These are phyloP conservation scores for Piprites chloris DNA, from an alignment of 2,113 vertebrate genomes.

Conservation along the genomic window DNA sequence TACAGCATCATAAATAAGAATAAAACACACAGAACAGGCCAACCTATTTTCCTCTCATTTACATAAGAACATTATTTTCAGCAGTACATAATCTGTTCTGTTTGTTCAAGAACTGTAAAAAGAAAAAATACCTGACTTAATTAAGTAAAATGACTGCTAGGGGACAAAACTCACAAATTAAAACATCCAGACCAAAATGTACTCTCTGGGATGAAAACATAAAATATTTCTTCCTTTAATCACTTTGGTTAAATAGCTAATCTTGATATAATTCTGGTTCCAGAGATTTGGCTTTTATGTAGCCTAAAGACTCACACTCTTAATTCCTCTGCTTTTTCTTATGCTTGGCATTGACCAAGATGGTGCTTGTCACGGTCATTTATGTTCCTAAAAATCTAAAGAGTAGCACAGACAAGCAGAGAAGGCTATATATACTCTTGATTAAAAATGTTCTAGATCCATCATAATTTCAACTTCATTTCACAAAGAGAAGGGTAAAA, in stretches of 20 bases:
- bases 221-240: neutral
- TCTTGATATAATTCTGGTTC: neutral
- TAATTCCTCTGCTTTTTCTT: neutral
- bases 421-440: neutral
- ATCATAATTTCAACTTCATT: neutral
- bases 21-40: neutral
- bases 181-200: neutral
- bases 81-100: neutral
- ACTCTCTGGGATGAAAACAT: neutral
- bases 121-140: neutral
- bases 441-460: neutral
- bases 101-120: neutral
- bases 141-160: neutral
- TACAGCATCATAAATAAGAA: neutral
- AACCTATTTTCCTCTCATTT: neutral
- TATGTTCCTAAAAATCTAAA: neutral
- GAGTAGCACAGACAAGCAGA: neutral
- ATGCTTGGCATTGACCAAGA: neutral
- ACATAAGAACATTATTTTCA: neutral
- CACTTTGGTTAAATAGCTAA: neutral
- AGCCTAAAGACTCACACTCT: neutral
- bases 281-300: neutral
- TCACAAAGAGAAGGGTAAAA: neutral
- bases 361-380: neutral
- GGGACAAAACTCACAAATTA: neutral